These are phyloP conservation scores for honey bee (Apis mellifera) DNA, from an alignment of 1,140 invertebrate genomes.

Conservation along the genomic window Amel_HAv3.1 CM009943.2:5018501-5019000, in stretches of 20 bases:
- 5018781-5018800: slow-evolving; percentile 48
- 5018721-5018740: slow-evolving; percentile 6
- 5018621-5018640: neutral
- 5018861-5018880: slow-evolving; percentile 66
- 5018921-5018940: slow-evolving; percentile 57
- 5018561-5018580: neutral
- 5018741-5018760: slow-evolving; percentile 45
- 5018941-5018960: slow-evolving; percentile 57
- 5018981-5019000: slow-evolving; percentile 30
- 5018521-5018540: too few relatives aligned
- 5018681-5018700: neutral
- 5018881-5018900: slow-evolving; percentile 64
- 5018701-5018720: neutral
- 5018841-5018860: slow-evolving; percentile 65
- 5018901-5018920: slow-evolving; percentile 44
- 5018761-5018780: slow-evolving; percentile 45
- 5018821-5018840: slow-evolving; percentile 62
- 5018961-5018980: slow-evolving; percentile 57
- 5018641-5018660: neutral
- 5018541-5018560: too few relatives aligned
- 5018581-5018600: neutral
- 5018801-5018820: slow-evolving; percentile 37
- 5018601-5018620: too few relatives aligned
- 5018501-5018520: too few relatives aligned
- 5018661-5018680: neutral